These are phyloP conservation scores for Fukomys damarensis DNA, from an alignment of 2,113 vertebrate species.

Conservation along the genomic window DNA sequence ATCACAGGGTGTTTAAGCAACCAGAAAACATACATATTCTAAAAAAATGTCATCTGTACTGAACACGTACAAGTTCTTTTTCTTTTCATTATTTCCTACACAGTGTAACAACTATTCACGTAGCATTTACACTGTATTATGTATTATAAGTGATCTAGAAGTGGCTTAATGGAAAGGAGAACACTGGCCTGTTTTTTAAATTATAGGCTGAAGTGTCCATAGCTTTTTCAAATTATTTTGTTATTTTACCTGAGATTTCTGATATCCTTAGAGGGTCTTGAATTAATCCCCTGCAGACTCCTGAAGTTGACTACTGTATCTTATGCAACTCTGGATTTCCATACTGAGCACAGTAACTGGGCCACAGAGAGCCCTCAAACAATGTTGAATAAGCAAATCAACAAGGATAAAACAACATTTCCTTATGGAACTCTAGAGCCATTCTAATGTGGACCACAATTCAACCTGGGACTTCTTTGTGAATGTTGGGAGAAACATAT, in stretches of 20 bases:
- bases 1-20: neutral
- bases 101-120: neutral
- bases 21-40: neutral
- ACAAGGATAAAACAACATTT: neutral
- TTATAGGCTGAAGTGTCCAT: too few relatives aligned
- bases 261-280: neutral
- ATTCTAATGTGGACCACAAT: neutral
- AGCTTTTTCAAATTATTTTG: too few relatives aligned
- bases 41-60: neutral
- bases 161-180: neutral
- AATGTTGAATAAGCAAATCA: neutral
- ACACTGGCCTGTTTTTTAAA: neutral
- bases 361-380: neutral
- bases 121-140: neutral
- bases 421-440: neutral
- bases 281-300: neutral
- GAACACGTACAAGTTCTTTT: neutral
- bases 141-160: neutral
- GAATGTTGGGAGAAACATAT: neutral
- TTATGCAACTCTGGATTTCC: neutral
- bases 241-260: neutral
- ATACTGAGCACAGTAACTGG: neutral
- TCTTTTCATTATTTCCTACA: neutral
- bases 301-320: too few relatives aligned
- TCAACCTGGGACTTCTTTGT: neutral